Conservation (phyloP, 2,888 invertebrate genomes). For the Caradrina kadenii region DNA sequence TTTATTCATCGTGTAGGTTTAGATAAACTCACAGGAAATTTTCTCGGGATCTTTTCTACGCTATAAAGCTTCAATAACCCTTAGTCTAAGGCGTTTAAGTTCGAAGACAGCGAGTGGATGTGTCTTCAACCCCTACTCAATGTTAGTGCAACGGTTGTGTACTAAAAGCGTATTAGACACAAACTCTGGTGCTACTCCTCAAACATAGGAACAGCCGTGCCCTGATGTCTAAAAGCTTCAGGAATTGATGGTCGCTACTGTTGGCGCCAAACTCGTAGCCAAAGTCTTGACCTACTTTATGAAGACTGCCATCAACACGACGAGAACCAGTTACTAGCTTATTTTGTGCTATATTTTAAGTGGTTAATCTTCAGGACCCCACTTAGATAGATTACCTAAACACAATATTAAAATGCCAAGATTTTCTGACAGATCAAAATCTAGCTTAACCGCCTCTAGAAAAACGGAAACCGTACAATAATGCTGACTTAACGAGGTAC, state of each 20-base stretch:
- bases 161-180: background rate
- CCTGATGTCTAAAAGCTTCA: no score
- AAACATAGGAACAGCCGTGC: background rate
- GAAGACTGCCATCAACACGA: no score
- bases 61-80: background rate
- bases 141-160: background rate
- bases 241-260: no score
- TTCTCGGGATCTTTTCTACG: no score
- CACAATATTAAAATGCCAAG: no score
- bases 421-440: background rate
- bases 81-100: background rate
- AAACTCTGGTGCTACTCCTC: background rate
- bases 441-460: background rate
- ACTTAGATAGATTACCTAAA: background rate
- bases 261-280: no score
- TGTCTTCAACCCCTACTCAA: background rate
- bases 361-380: background rate
- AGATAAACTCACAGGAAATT: background rate
- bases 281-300: no score
- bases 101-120: background rate
- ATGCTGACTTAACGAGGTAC: conserved; percentile 8
- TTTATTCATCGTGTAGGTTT: background rate
- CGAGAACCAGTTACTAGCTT: background rate
- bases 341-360: background rate
- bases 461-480: background rate